A percentile compares a stretch with the other conserved stretches of the same genome.
Evolutionary conservation across 2,113 vertebrate species (phyloP).

Genomic region (Pteropus alecto): DNA sequence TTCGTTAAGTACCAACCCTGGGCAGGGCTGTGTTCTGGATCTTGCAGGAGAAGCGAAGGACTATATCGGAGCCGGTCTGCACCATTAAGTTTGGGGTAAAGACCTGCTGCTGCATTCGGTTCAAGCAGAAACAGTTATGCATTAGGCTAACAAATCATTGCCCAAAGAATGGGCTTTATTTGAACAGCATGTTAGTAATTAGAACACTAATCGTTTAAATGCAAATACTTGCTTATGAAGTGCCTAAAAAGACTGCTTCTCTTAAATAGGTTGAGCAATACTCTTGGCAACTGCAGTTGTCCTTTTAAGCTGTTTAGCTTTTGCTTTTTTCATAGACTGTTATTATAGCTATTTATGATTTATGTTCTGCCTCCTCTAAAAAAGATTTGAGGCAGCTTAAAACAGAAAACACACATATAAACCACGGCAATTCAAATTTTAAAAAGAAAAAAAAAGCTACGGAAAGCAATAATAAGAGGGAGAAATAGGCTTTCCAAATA

Average conservation of each 20-base stretch:
- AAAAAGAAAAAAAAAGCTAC: constrained; percentile 16
- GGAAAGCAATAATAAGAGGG: constrained; percentile 24
- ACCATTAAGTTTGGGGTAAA: not conserved
- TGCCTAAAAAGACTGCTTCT: constrained; percentile 49
- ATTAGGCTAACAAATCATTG: constrained; percentile 15
- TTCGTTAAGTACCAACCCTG: not conserved
- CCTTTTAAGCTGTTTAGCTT: constrained; percentile 44
- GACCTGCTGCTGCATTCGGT: not conserved
- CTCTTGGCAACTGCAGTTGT: constrained; percentile 30
- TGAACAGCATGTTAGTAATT: constrained; percentile 62
- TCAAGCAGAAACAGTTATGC: constrained; percentile 30
- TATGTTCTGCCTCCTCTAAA: constrained; percentile 59
- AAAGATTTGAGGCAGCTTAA: constrained; percentile 47
- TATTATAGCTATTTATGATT: constrained; percentile 58
- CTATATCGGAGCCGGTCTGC: not conserved
- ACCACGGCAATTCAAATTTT: constrained; percentile 39
- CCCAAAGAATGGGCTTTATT: constrained; percentile 48
- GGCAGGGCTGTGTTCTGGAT: not conserved
- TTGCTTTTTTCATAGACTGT: not conserved
- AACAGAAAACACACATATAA: constrained; percentile 59
- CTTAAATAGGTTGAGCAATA: constrained; percentile 58
- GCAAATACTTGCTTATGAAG: constrained; percentile 60
- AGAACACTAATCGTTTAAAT: constrained; percentile 62
- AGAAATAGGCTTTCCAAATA: constrained; percentile 11
- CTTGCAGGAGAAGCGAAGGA: not conserved